These are phyloP conservation scores for Nibea albiflora DNA, from an alignment of 2,113 vertebrate genomes.

Conservation along the genomic window DNA sequence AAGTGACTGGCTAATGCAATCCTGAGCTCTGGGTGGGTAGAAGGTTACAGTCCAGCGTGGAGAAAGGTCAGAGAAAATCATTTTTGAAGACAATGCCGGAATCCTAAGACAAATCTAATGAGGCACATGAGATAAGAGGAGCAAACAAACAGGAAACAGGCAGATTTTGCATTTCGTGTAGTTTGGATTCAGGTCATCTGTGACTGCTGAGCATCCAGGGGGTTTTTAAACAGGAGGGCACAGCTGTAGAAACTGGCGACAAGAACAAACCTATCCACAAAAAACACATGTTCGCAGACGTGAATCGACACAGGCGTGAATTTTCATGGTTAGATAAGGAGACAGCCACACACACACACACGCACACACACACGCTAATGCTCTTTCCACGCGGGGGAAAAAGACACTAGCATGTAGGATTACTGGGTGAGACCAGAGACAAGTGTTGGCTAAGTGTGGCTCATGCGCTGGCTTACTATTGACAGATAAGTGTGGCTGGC, in stretches of 20 bases:
- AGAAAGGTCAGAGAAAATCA: constrained; percentile 60
- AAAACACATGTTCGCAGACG: constrained; percentile 34
- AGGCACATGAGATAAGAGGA: constrained; percentile 20
- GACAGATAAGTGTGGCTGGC: constrained; percentile 68
- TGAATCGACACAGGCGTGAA: constrained; percentile 28
- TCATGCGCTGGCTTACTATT: constrained; percentile 62
- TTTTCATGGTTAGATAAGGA: constrained; percentile 44
- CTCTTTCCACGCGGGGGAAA: constrained; percentile 46
- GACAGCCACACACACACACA: not conserved
- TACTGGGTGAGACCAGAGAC: constrained; percentile 61
- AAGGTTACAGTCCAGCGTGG: constrained; percentile 51
- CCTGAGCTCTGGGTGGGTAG: constrained; percentile 10
- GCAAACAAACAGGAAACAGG: not conserved
- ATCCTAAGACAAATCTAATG: constrained; percentile 32
- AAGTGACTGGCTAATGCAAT: constrained; percentile 49
- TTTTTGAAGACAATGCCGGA: constrained; percentile 23
- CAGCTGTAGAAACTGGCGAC: constrained; percentile 38
- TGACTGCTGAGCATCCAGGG: constrained; percentile 30
- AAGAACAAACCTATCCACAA: constrained; percentile 20
- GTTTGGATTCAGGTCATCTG: constrained; percentile 33
- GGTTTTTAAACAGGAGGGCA: constrained; percentile 13
- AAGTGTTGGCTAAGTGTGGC: constrained; percentile 59
- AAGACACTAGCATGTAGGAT: constrained; percentile 64
- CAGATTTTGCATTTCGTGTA: not conserved
- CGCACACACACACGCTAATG: constrained; percentile 12